Base-by-base conservation (phyloP, 2,113 vertebrate genomes). In the Solenodon paradoxus region DNA sequence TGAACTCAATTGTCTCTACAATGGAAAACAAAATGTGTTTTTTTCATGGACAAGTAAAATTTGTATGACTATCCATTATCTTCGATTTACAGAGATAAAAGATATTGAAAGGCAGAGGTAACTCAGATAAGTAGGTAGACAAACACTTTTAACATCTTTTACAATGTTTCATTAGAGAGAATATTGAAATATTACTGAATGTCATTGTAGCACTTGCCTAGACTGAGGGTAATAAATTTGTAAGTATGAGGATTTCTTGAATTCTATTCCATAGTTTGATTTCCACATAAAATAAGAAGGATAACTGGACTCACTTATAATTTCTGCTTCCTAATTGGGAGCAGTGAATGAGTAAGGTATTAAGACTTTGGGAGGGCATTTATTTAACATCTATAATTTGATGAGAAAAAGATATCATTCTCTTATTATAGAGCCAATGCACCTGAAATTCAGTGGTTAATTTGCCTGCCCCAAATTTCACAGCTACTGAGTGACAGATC, bases 401-500 rank as follows among this genome's bases (percentile, higher is more conserved):
- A n/a, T 74, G 32, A 42, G 30, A 77, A 51, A 68, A 5, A 17
- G n/a, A 1, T 32, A 0, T 71, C 40, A 20, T 57, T 68, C 0
- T 72, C 17, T 35, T 16, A 45, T 16, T 51, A 24, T 53, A 72
- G 9, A 57, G n/a, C n/a, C 49, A 8, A 80, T 40, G 6, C 17
- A 57, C 57, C 7, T 53, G 15, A 84, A 57, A 26, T 1, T 40
- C 8, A 8, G 9, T 71, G 28, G 32, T n/a, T 49, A 28, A 16
- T 28, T 74, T 9, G 5, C n/a, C 1, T 28, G 17, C 5, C 8
- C 8, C 2, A 10, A n/a, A 8, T n/a, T n/a, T n/a, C n/a, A n/a
- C n/a, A n/a, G n/a, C n/a, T 2, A 2, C 26, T 42, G 13, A 63
- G 13, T 1, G 0, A 40, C 5, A 20, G 7, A n/a, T n/a, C 32